phyloP scores from a whole-genome alignment of 1,140 invertebrate genomes.

The Andricus grossulariae region DNA sequence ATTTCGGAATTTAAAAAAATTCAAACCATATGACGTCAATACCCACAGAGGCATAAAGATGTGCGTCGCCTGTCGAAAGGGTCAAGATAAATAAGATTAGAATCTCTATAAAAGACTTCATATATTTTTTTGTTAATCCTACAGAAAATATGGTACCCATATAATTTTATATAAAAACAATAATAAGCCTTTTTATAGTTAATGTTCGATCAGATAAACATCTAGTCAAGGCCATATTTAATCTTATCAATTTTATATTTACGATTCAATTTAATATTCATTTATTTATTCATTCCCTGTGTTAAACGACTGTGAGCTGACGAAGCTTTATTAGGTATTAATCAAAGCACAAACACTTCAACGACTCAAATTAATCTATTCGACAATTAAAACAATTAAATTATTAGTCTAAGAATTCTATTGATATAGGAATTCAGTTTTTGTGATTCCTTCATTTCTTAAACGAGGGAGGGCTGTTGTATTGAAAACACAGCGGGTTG shows the following conservation, averaged over 20 bases:
- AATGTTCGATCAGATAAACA: neutral
- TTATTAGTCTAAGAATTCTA: neutral
- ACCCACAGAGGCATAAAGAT: too few species aligned
- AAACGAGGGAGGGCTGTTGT: too few species aligned
- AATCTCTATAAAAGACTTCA: too few species aligned
- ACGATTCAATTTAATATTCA: neutral
- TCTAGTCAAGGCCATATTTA: conserved; percentile 14
- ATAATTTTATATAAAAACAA: neutral
- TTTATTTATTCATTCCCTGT: conserved; percentile 3
- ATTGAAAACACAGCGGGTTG: too few species aligned
- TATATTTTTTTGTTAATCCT: too few species aligned
- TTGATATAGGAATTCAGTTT: neutral
- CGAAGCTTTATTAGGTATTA: conserved; percentile 25
- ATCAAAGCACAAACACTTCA: conserved; percentile 30
- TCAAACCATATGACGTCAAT: too few species aligned
- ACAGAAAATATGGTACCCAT: too few species aligned
- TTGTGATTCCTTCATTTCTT: neutral
- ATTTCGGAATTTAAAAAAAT: too few species aligned
- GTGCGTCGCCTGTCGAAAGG: too few species aligned
- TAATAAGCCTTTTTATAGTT: neutral
- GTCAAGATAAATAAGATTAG: too few species aligned
- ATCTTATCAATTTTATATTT: neutral
- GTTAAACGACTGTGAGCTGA: conserved; percentile 21
- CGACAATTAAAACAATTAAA: conserved; percentile 4
- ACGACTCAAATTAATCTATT: conserved; percentile 6